Conservation (phyloP, 1,140 invertebrate genomes). For the Charaxes varanes region DNA sequence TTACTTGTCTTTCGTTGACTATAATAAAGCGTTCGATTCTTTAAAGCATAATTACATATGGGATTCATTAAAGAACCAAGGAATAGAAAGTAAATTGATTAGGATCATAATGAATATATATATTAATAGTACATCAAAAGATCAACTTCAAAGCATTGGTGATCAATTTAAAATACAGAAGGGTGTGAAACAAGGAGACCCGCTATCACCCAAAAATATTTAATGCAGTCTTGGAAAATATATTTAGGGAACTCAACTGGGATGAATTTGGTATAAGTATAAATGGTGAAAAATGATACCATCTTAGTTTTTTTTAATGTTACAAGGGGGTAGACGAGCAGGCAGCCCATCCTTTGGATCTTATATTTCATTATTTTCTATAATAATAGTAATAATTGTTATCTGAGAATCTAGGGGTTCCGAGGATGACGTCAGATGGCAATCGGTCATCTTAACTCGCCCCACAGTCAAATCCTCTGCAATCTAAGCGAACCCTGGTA, state of each 20-base stretch:
- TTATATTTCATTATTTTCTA: no score
- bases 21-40: no score
- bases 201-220: not conserved
- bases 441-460: no score
- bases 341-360: no score
- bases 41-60: not conserved
- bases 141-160: not conserved
- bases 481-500: no score
- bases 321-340: no score
- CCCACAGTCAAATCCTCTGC: no score
- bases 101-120: not conserved
- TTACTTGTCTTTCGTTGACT: not conserved
- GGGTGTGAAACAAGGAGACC: not conserved
- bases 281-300: not conserved
- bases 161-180: conserved; percentile 9
- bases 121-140: not conserved
- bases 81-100: not conserved
- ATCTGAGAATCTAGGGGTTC: no score
- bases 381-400: no score
- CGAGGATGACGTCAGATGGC: no score
- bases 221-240: not conserved
- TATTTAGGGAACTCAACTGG: not conserved
- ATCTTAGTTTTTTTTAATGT: not conserved
- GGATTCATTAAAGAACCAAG: conserved; percentile 11
- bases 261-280: not conserved